Evolutionary conservation across 2,888 invertebrate genomes (phyloP), one percentile per base, ranked within the genome.

Genomic region (Siphonodentalium dalli): DNA sequence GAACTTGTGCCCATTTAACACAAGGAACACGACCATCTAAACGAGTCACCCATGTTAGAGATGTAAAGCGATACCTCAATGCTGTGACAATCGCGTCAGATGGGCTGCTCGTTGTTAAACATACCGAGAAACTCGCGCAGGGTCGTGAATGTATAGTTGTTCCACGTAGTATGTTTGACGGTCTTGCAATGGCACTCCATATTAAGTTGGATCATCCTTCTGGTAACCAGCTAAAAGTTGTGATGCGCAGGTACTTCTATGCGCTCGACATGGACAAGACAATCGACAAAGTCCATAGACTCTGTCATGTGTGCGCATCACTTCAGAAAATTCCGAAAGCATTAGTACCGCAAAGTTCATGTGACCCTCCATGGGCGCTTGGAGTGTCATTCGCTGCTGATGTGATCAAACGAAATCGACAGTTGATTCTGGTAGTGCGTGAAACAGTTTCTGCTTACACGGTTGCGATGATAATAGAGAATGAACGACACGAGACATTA

Each of bases 361-460:
- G 37, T 9, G 59, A 56, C n/a, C 48, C 59, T 6, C 54, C 57
- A 26, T 49, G 44, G n/a, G 18, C 47, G 9, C 24, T 59, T 24
- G 54, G 58, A 9, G 15, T 37, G 13, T 37, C 42, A 13, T 64
- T 64, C 35, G 60, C 62, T 29, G 62, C 61, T 4, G 64, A 64
- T 40, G 47, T 63, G 3, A 26, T 66, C 3, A 60, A 52, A 46
- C 44, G 61, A 9, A 41, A 58, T 9, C 38, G 47, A 8, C 62
- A 66, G 35, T 29, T 50, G 2, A 55, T 61, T n/a, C 39, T 60
- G 21, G 39, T 64, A 9, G 5, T 63, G 2, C 38, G 61, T n/a
- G 62, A 66, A 44, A 44, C 28, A n/a, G 61, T 66, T 1, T 54
- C 62, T 1, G 60, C 60, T n/a, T 57, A 46, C 39, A 63, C 63